Conservation (phyloP, 2,888 invertebrate genomes). For the Cremastinae sp. region DNA sequence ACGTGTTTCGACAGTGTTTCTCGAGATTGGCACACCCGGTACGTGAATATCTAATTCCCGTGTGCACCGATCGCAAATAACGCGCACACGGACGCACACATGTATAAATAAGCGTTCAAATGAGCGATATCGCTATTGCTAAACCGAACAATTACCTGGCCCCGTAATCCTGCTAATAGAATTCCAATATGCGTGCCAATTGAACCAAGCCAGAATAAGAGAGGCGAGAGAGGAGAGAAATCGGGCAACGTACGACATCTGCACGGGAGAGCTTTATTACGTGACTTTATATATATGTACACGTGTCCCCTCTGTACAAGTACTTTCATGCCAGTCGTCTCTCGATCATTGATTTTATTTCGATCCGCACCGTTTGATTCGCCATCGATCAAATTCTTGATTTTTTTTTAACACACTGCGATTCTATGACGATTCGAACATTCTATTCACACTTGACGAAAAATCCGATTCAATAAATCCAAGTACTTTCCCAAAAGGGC, state of each 20-base stretch:
- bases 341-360: too few relatives aligned
- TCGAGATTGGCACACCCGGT: too few relatives aligned
- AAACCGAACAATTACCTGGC: slow-evolving; percentile 73
- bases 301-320: background rate
- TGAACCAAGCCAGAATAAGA: slow-evolving; percentile 64
- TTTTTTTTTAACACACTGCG: too few relatives aligned
- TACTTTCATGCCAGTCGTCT: too few relatives aligned
- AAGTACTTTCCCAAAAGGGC: too few relatives aligned
- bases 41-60: background rate
- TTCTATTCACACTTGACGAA: too few relatives aligned
- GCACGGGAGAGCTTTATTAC: background rate
- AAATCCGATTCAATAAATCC: too few relatives aligned
- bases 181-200: slow-evolving; percentile 77
- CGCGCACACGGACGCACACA: slow-evolving; percentile 1
- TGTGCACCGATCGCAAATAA: background rate
- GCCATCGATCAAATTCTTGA: too few relatives aligned
- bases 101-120: slow-evolving; percentile 11
- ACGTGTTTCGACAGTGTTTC: too few relatives aligned
- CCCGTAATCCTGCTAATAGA: slow-evolving; percentile 75
- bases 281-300: background rate
- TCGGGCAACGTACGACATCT: slow-evolving; percentile 25
- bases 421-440: too few relatives aligned
- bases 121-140: slow-evolving; percentile 70
- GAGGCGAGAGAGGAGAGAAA: slow-evolving; percentile 19
- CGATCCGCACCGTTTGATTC: too few relatives aligned